These are phyloP conservation scores for Salvelinus sp. DNA, from an alignment of 2,113 vertebrate genomes.

Conservation along the genomic window DNA sequence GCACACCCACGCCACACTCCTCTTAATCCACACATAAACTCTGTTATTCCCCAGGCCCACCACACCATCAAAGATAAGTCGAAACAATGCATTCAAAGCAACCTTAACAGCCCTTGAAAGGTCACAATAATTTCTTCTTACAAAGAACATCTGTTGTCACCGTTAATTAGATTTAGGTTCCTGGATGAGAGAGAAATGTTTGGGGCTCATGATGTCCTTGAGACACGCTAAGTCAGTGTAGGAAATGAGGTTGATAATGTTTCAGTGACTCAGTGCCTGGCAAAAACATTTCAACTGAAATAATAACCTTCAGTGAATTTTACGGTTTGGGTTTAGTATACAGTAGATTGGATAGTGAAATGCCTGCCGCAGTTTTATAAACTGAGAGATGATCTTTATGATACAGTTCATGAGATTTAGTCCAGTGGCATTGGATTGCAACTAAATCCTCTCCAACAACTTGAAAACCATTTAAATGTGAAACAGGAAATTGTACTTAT, in stretches of 20 bases:
- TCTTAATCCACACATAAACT: background rate
- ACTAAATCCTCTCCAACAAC: too few relatives aligned
- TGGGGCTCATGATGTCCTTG: slow-evolving; percentile 9
- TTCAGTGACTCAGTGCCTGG: slow-evolving; percentile 18
- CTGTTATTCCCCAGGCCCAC: background rate
- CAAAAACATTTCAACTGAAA: slow-evolving; percentile 34
- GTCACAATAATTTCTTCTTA: slow-evolving; percentile 16
- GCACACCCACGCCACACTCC: background rate
- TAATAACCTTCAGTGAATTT: slow-evolving; percentile 16
- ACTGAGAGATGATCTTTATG: background rate
- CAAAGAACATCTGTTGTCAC: background rate
- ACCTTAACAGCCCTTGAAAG: background rate
- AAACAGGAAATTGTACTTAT: too few relatives aligned
- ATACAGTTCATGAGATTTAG: background rate
- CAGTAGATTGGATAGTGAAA: background rate
- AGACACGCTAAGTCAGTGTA: slow-evolving; percentile 14
- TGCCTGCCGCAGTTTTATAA: background rate
- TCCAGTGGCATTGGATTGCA: too few relatives aligned
- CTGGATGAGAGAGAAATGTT: background rate
- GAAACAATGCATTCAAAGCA: background rate
- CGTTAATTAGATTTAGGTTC: slow-evolving; percentile 24
- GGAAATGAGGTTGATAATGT: slow-evolving; percentile 32
- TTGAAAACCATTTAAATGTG: too few relatives aligned
- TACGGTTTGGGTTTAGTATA: background rate
- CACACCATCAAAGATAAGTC: background rate